Evolutionary conservation across 2,888 invertebrate species (phyloP), one percentile per base, ranked within the genome.

Genomic region (Nomada ferruginata): DNA sequence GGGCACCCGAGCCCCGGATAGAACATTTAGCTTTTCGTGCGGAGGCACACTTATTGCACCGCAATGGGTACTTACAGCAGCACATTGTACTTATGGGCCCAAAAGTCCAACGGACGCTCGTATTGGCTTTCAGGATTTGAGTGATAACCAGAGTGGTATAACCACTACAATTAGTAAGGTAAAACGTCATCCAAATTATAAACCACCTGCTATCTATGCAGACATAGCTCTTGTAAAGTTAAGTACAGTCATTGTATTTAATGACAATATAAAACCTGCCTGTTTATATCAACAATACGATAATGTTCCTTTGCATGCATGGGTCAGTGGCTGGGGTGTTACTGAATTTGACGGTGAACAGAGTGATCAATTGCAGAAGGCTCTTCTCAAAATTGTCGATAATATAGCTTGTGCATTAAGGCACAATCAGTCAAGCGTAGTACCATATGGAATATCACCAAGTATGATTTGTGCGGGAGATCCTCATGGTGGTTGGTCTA

Each of bases 201-300:
- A 44, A 7, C 82, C 85, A 20, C 89, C 90, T 29, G 86, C 90
- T 0, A 94, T 94, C 23, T 96, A 97, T 92, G 94, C 96, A 85
- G 97, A 97, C 87, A 96, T 97, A 70, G 96, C 96, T 0, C 92
- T 97, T 0, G 76, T 97, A 0, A 94, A 95, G 87, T 91, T 96
- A 53, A 91, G 91, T 0, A 89, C 91, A 0, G 75, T 72, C 59
- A 92, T 93, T 13, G 73, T 61, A 0, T 91, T 93, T 59, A 87
- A 68, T 47, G 75, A 76, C 9, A 59, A 70, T 18, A 86, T 95
- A 15, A 91, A 93, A 77, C 95, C 95, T 1, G 95, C 95, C 10
- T 95, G 95, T 90, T 91, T 95, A n/a, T 84, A 91, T 80, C 84
- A 85, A 26, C 20, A 42, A 26, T 90, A 83, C 10, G 80, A 89